Evolutionary conservation across 2,797 vertebrate species (phyloP).

Genomic region (Centroberyx gerrardi): DNA sequence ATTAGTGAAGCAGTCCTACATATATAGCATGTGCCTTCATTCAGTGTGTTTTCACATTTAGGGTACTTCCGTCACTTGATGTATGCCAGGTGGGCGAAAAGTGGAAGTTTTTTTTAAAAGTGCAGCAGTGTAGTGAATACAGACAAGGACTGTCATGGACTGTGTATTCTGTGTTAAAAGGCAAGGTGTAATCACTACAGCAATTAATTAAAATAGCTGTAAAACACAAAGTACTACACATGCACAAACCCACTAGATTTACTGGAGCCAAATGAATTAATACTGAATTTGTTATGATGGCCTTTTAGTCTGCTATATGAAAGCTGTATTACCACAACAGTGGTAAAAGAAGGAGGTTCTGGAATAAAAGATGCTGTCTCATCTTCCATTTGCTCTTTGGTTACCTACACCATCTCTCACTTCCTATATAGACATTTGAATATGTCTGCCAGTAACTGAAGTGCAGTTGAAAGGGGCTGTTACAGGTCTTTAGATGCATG

Average conservation of each 20-base stretch:
- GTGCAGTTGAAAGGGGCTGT: slow-evolving; percentile 79
- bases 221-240: no score
- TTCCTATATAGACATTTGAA: slow-evolving; percentile 78
- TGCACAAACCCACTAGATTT: not conserved
- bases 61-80: not conserved
- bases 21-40: not conserved
- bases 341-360: slow-evolving; percentile 28
- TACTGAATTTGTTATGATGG: not conserved
- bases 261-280: not conserved
- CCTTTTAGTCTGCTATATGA: not conserved
- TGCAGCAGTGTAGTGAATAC: not conserved
- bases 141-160: not conserved
- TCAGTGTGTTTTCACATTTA: not conserved
- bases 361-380: slow-evolving; percentile 63
- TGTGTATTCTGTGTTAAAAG: not conserved
- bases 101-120: not conserved
- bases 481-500: slow-evolving; percentile 84
- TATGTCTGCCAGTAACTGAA: slow-evolving; percentile 78
- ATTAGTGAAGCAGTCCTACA: not conserved
- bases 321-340: not conserved
- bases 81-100: not conserved
- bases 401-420: slow-evolving; percentile 54
- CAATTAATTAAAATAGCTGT: no score
- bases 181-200: not conserved
- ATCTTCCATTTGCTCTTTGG: slow-evolving; percentile 45